Percentiles rank a stretch among this genome's conserved stretches.
Evolutionary conservation across 2,797 vertebrate species (phyloP).

Genomic region (Clarias pachynema): DNA sequence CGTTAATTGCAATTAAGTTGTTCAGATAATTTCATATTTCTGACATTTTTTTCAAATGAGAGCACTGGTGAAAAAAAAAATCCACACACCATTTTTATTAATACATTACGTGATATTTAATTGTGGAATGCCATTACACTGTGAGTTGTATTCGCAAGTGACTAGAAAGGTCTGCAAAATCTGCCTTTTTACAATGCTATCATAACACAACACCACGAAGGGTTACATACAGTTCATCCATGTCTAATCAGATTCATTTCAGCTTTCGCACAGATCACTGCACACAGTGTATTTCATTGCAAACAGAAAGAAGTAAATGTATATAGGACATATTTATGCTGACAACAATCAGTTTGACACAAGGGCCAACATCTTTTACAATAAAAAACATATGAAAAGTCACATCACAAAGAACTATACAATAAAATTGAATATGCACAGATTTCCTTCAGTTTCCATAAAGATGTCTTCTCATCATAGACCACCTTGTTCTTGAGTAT

Average conservation of each 20-base stretch:
- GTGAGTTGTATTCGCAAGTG: slow-evolving; percentile 22
- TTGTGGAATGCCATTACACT: slow-evolving; percentile 55
- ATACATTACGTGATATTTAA: slow-evolving; percentile 42
- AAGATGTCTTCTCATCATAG: slow-evolving; percentile 19
- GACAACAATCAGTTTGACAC: background rate
- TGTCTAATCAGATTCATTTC: slow-evolving; percentile 12
- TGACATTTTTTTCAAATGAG: background rate
- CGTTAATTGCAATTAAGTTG: no score
- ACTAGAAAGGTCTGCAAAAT: background rate
- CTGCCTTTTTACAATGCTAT: background rate
- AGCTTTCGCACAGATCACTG: background rate
- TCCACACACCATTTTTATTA: background rate
- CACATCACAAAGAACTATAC: background rate
- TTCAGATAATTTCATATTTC: no score
- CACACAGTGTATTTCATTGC: slow-evolving; percentile 20
- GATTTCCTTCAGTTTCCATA: slow-evolving; percentile 24
- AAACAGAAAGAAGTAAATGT: slow-evolving; percentile 15
- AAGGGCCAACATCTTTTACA: background rate
- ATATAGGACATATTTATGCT: background rate
- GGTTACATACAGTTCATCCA: slow-evolving; percentile 7
- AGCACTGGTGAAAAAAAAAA: background rate
- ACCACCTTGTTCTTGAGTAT: slow-evolving; percentile 18
- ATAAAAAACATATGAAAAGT: slow-evolving; percentile 2
- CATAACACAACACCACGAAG: background rate
- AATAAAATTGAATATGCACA: slow-evolving; percentile 19